These are phyloP conservation scores for Chelon labrosus DNA, from an alignment of 2,797 vertebrate species.

Conservation along the genomic window DNA sequence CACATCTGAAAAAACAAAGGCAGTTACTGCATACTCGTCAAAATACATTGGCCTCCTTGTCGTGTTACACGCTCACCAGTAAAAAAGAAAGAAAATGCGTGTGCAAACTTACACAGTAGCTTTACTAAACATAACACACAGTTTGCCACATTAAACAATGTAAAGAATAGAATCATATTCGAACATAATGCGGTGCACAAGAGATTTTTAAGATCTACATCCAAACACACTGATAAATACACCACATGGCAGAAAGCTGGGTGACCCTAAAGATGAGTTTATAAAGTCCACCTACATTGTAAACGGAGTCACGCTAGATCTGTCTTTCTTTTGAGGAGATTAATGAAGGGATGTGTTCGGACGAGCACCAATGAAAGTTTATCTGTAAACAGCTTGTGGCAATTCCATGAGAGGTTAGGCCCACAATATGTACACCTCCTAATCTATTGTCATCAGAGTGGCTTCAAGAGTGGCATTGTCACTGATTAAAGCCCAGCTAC, in stretches of 20 bases:
- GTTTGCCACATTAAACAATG: conserved; percentile 60
- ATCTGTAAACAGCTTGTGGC: conserved; percentile 65
- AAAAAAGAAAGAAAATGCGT: conserved; percentile 26
- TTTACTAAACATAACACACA: conserved; percentile 62
- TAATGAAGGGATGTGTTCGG: conserved; percentile 23
- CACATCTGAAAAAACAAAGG: conserved; percentile 45
- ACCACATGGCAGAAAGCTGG: conserved; percentile 57
- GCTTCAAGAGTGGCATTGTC: conserved; percentile 23
- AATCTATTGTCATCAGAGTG: conserved; percentile 34
- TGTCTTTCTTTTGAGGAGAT: conserved; percentile 50
- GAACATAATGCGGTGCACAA: conserved; percentile 46
- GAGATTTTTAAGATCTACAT: conserved; percentile 45
- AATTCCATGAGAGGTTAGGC: conserved; percentile 43
- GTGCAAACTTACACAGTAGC: conserved; percentile 38
- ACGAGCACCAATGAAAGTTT: conserved; percentile 49
- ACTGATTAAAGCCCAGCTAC: conserved; percentile 32
- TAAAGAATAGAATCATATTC: conserved; percentile 43
- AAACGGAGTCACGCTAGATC: conserved; percentile 56
- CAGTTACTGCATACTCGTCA: conserved; percentile 47
- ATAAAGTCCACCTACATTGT: conserved; percentile 24
- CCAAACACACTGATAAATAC: conserved; percentile 54
- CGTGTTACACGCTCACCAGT: conserved; percentile 34
- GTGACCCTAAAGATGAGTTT: conserved; percentile 40
- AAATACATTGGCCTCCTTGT: conserved; percentile 40
- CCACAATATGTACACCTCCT: conserved; percentile 32